Base-by-base conservation (phyloP, 2,888 invertebrate species). In the Ametastegia equiseti region DNA sequence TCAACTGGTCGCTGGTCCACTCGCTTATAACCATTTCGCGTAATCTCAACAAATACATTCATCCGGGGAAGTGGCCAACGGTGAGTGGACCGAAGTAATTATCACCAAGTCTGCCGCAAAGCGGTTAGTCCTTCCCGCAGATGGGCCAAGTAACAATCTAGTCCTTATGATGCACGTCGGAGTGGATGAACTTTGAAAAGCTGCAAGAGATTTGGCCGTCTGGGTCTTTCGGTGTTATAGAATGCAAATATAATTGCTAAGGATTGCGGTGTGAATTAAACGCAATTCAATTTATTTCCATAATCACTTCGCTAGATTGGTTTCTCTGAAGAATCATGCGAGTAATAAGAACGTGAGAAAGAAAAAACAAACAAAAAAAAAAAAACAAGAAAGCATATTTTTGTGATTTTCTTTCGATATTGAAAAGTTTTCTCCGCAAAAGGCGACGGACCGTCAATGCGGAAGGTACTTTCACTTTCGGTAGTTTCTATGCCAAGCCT, bases 11-110 rank as follows among this genome's bases (percentile, higher is more conserved):
- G 23, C 54, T 81, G 82, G 80, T 85, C 81, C 81, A 83, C 84
- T 87, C 88, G 89, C 90, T 90, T 90, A 90, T 90, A 90, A 89
- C 89, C 88, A 90, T 90, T 90, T 88, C 87, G 89, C 89, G 90
- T 90, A 90, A 90, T 90, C 90, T 90, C 90, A 87, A 89, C 89
- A 88, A 90, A 90, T 89, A 89, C 90, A 90, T 90, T 89, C 89
- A 89, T 89, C 88, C 87, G 83, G 77, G 83, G 83, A 82, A 84
- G 84, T 86, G 81, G 84, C 84, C 83, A 84, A 80, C 84, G 84
- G 84, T 85, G 86, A 88, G 87, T 78, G 78, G 78, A 78, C 78
- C 63, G 7, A 78, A 78, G 78, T 78, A 78, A 78, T 78, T 78
- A 78, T 78, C 57, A 42, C 78, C 60, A 60, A 78, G 78, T 60